Conservation (phyloP, 2,113 vertebrate genomes). For the Ursus arctos region DNA sequence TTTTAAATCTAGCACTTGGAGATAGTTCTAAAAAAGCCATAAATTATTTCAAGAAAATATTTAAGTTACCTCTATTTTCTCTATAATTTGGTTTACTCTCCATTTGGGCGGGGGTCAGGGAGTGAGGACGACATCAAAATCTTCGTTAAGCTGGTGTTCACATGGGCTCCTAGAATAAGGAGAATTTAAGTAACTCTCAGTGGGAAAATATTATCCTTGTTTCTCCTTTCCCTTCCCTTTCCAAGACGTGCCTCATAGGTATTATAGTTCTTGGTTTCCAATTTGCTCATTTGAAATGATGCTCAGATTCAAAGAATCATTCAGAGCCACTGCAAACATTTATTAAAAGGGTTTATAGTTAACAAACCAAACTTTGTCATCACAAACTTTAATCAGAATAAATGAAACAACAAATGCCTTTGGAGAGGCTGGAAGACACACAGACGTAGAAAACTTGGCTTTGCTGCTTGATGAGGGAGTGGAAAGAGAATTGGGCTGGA, state of each 20-base stretch:
- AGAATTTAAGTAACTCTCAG: constrained; percentile 25
- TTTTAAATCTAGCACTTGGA: constrained; percentile 46
- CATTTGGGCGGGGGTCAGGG: background rate
- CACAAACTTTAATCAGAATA: constrained; percentile 55
- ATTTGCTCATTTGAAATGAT: constrained; percentile 59
- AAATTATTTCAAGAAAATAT: constrained; percentile 60
- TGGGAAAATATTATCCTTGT: constrained; percentile 61
- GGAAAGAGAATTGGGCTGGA: background rate
- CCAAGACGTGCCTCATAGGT: constrained; percentile 48
- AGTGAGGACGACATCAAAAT: background rate
- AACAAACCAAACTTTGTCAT: constrained; percentile 52
- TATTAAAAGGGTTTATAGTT: constrained; percentile 29
- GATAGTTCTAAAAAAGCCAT: constrained; percentile 20
- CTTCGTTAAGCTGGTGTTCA: constrained; percentile 18
- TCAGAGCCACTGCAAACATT: constrained; percentile 54
- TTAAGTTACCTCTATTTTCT: constrained; percentile 38
- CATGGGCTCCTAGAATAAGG: background rate
- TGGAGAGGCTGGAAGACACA: constrained; percentile 7
- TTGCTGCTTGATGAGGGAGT: background rate
- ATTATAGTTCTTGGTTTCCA: constrained; percentile 54
- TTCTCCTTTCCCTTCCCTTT: constrained; percentile 13
- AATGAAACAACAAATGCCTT: constrained; percentile 32
- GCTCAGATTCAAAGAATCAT: constrained; percentile 45
- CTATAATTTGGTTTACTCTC: constrained; percentile 25
- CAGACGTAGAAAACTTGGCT: background rate